Evolutionary conservation across 2,888 invertebrate species (phyloP), one percentile per base, ranked within the genome.

Genomic region (Hirtodrosophila cameraria): DNA sequence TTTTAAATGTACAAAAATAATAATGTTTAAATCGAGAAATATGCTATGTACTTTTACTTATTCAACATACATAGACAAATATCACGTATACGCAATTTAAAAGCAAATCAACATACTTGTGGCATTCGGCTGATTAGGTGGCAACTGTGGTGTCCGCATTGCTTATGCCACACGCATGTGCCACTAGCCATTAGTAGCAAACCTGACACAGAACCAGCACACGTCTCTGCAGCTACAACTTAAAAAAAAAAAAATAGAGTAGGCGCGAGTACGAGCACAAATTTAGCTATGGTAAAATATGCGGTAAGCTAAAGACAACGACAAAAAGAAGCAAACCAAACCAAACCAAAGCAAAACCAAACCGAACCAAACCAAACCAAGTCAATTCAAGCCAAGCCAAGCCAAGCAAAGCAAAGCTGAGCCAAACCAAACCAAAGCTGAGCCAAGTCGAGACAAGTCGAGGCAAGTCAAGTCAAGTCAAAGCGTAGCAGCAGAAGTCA

Each of bases 1-100:
- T 82, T 83, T 53, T 66, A 82, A 84, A 84, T 84, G 81, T 81
- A 73, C 81, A 77, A 64, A 72, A 75, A 69, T 41, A 61, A 74
- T 62, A 54, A 69, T 53, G 63, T 57, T 59, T 67, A 52, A 59
- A 65, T 38, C 28, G 16, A 43, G 43, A 58, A 31, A 39, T 23
- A 5, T n/a, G 3, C 5, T 33, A 28, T 27, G 11, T 38, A 4
- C 23, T 31, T 20, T 53, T 15, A 45, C 7, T 48, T 33, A 2
- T n/a, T 4, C 9, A 52, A 15, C 25, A 43, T 4, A 25, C n/a
- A n/a, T n/a, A n/a, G n/a, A 20, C 18, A 50, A 31, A 36, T 46
- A 45, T 49, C 15, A 39, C 48, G 52, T 46, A 58, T 58, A 52
- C 50, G 49, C 23, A 27, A 30, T 16, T 11, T 6, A 7, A 31